phyloP scores from a whole-genome alignment of 2,113 vertebrate species.

The Cinclus mexicanus region DNA sequence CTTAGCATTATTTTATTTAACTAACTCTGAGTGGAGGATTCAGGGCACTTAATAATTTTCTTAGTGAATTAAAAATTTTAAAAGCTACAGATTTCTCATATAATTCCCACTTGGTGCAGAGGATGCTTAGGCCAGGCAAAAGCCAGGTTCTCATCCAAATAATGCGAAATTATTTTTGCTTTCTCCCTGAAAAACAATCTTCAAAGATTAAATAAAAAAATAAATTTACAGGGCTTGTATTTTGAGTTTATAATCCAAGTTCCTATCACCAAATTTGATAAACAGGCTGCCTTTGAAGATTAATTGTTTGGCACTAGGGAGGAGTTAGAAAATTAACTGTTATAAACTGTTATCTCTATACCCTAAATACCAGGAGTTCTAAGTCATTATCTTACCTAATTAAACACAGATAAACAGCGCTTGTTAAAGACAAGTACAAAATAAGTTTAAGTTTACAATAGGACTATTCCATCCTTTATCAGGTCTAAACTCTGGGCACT shows the following conservation, averaged over 20 bases:
- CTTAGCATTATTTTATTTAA: not conserved
- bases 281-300: not conserved
- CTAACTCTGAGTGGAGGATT: not conserved
- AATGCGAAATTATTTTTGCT: not conserved
- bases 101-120: not conserved
- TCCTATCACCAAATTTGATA: not conserved
- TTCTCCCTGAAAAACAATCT: not conserved
- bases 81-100: not conserved
- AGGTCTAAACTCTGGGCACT: not conserved
- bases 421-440: not conserved
- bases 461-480: not conserved
- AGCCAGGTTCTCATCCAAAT: not conserved
- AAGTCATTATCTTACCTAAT: conserved; percentile 14
- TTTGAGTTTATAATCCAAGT: not conserved
- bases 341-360: not conserved
- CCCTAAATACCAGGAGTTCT: not conserved
- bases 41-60: not conserved
- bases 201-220: not conserved
- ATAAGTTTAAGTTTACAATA: not conserved
- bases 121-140: not conserved
- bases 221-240: not conserved
- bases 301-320: not conserved
- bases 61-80: not conserved
- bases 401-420: not conserved
- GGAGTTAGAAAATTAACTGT: not conserved